A percentile compares a stretch with the other conserved stretches of the same genome.
Evolutionary conservation across 2,113 vertebrate genomes (phyloP).

Genomic region (Tautogolabrus adspersus): DNA sequence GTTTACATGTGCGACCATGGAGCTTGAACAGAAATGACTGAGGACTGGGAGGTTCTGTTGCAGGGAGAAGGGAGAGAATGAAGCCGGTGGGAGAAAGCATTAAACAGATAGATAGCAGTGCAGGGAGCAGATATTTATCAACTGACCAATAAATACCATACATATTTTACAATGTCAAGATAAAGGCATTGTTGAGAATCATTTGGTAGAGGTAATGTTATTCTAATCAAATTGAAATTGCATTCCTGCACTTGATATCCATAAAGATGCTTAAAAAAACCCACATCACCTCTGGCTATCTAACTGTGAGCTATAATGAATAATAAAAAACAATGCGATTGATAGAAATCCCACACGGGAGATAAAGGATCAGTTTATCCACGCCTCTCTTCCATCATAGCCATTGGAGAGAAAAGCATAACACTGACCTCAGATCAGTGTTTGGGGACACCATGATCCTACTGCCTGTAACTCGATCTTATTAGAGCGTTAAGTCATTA

Average conservation of each 20-base stretch:
- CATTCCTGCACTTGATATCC: constrained; percentile 21
- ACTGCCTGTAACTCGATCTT: constrained; percentile 80
- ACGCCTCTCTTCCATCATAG: constrained; percentile 46
- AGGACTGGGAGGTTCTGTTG: background rate
- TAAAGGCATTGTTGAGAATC: constrained; percentile 37
- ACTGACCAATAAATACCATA: constrained; percentile 26
- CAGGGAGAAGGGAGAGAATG: background rate
- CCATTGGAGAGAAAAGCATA: constrained; percentile 63
- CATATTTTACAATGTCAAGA: constrained; percentile 27
- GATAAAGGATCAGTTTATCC: constrained; percentile 58
- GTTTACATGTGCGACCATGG: constrained; percentile 15
- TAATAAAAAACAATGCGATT: constrained; percentile 24
- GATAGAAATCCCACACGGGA: constrained; percentile 39
- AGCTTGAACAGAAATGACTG: constrained; percentile 26
- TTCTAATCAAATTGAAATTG: constrained; percentile 50
- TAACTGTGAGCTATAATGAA: constrained; percentile 36
- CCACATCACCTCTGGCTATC: constrained; percentile 27
- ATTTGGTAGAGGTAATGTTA: constrained; percentile 20
- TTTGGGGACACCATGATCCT: constrained; percentile 68
- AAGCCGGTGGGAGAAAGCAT: constrained; percentile 17
- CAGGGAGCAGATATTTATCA: constrained; percentile 36
- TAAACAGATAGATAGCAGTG: constrained; percentile 12
- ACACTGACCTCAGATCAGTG: constrained; percentile 72
- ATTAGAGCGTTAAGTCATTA: constrained; percentile 84
- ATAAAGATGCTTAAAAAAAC: constrained; percentile 24